Conservation (phyloP, 2,797 vertebrate genomes). For the Myotis findleyi region DNA sequence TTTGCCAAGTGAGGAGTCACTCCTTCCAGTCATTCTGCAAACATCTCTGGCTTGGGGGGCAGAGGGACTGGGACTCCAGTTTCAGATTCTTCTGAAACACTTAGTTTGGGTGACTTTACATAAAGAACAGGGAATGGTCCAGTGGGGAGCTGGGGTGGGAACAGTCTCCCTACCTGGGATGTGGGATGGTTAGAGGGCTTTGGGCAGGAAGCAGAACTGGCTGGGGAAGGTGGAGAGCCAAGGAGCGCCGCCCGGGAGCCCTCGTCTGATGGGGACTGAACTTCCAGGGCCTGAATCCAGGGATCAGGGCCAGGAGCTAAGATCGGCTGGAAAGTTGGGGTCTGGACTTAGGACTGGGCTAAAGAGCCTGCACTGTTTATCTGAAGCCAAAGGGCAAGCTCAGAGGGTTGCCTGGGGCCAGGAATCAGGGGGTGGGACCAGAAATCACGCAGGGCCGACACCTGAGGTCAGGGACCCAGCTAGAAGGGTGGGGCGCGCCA, state of each 20-base stretch:
- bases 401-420: background rate
- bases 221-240: background rate
- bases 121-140: background rate
- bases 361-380: background rate
- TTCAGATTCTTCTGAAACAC: conserved; percentile 16
- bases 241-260: background rate
- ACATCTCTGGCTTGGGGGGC: background rate
- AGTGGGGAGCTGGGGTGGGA: background rate
- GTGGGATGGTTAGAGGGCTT: background rate
- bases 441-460: background rate
- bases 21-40: background rate
- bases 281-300: background rate
- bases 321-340: background rate
- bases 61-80: background rate
- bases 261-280: fast-evolving
- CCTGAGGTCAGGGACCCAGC: background rate
- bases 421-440: background rate
- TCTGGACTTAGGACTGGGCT: background rate
- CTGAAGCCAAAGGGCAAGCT: background rate
- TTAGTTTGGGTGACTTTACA: background rate
- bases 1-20: background rate
- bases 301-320: background rate
- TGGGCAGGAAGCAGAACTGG: background rate
- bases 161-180: background rate
- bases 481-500: background rate